phyloP scores from a whole-genome alignment of 2,888 invertebrate genomes.

The Mesodorylaimus sp. region DNA sequence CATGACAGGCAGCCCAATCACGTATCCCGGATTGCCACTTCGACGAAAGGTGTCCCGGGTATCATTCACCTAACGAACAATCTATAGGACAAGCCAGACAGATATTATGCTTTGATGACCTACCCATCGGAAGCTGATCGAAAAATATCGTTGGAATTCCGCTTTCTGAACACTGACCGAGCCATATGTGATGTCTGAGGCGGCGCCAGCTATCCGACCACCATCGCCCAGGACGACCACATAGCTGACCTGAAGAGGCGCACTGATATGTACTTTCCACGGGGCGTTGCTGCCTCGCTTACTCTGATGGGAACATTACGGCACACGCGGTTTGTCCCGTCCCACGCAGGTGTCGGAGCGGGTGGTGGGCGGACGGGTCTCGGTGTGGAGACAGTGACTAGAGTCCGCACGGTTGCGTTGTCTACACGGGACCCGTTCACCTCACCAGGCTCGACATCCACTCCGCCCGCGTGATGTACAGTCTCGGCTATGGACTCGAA shows the following conservation, averaged over 20 bases:
- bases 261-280: not conserved
- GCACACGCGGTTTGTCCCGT: not conserved
- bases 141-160: too few relatives aligned
- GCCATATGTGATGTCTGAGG: too few relatives aligned
- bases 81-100: not conserved
- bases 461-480: not conserved
- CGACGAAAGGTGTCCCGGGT: conserved; percentile 17
- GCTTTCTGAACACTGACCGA: too few relatives aligned
- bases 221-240: too few relatives aligned
- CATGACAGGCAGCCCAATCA: conserved; percentile 45
- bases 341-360: not conserved
- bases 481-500: too few relatives aligned
- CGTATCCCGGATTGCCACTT: conserved; percentile 62
- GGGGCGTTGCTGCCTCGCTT: not conserved
- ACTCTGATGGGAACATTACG: not conserved
- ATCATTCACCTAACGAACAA: not conserved
- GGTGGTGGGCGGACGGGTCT: not conserved
- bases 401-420: not conserved
- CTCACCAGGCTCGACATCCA: not conserved
- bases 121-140: too few relatives aligned
- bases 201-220: too few relatives aligned
- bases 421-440: not conserved
- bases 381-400: not conserved
- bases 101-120: too few relatives aligned
- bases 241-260: too few relatives aligned